Percentiles rank a stretch among this genome's conserved stretches.
Conservation (phyloP, 1,140 invertebrate species). For the Apis cerana region DNA sequence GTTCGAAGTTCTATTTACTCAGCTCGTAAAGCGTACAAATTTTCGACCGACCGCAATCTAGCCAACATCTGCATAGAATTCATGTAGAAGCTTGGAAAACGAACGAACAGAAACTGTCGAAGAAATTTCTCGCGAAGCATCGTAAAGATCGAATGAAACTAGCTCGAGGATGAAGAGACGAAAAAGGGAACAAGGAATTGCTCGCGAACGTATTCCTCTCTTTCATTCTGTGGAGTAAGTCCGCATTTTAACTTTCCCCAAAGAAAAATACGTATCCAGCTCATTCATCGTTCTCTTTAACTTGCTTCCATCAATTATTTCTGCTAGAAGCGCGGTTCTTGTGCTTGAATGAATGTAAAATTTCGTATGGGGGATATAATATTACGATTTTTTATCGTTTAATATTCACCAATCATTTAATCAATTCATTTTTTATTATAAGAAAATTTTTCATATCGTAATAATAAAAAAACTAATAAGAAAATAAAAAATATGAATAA, state of each 20-base stretch:
- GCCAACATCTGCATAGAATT: constrained; percentile 11
- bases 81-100: neutral
- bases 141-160: constrained; percentile 49
- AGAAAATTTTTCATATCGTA: neutral
- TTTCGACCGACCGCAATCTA: constrained; percentile 41
- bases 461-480: neutral
- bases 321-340: constrained; percentile 19
- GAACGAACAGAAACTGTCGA: constrained; percentile 19
- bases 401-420: constrained; percentile 4
- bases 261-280: constrained; percentile 62
- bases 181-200: neutral
- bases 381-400: neutral
- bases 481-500: neutral
- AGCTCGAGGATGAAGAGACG: neutral
- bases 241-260: constrained; percentile 54
- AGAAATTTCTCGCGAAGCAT: constrained; percentile 31
- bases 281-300: neutral
- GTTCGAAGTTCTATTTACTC: constrained; percentile 53
- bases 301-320: constrained; percentile 46
- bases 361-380: constrained; percentile 9
- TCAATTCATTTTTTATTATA: constrained; percentile 13
- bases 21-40: constrained; percentile 37
- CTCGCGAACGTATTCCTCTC: constrained; percentile 34
- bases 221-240: constrained; percentile 30
- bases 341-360: constrained; percentile 10